These are phyloP conservation scores for Stegophylla sp. DNA, from an alignment of 2,888 invertebrate species.

Conservation along the genomic window DNA sequence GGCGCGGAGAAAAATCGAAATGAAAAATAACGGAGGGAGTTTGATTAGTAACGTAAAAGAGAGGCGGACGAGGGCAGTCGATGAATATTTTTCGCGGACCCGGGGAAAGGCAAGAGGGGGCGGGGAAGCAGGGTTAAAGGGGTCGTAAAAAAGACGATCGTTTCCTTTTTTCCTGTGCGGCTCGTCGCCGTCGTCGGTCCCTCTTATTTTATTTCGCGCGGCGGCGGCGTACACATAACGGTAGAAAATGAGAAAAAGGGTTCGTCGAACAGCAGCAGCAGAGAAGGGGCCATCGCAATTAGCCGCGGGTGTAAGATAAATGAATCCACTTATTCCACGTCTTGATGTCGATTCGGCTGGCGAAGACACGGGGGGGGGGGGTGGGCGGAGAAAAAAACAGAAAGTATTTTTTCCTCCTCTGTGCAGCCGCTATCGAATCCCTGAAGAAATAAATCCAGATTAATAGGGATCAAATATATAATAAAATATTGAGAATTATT, in stretches of 20 bases:
- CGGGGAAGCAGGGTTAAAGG: conserved; percentile 13
- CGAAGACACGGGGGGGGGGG: neutral
- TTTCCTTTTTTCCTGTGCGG: conserved; percentile 9
- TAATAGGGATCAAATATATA: conserved; percentile 25
- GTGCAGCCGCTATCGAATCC: neutral
- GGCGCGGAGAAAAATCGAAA: conserved; percentile 4
- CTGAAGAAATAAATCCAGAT: neutral
- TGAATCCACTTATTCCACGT: conserved; percentile 58
- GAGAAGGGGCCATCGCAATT: conserved; percentile 53
- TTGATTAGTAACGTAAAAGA: conserved; percentile 26
- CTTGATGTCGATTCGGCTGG: conserved; percentile 43
- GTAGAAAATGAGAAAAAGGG: conserved; percentile 55
- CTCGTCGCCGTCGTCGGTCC: neutral
- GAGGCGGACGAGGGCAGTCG: neutral
- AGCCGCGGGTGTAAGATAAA: conserved; percentile 56
- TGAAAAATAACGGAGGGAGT: conserved; percentile 44
- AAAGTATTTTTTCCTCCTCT: neutral
- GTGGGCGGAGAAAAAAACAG: neutral
- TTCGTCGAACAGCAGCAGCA: neutral
- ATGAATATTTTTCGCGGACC: conserved; percentile 12
- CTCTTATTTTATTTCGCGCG: conserved; percentile 49
- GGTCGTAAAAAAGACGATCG: conserved; percentile 58
- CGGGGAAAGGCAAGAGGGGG: neutral
- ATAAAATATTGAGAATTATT: neutral
- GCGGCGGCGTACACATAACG: neutral